Conservation (phyloP, 1,140 invertebrate species). For the Drosophila kurseongensis region DNA sequence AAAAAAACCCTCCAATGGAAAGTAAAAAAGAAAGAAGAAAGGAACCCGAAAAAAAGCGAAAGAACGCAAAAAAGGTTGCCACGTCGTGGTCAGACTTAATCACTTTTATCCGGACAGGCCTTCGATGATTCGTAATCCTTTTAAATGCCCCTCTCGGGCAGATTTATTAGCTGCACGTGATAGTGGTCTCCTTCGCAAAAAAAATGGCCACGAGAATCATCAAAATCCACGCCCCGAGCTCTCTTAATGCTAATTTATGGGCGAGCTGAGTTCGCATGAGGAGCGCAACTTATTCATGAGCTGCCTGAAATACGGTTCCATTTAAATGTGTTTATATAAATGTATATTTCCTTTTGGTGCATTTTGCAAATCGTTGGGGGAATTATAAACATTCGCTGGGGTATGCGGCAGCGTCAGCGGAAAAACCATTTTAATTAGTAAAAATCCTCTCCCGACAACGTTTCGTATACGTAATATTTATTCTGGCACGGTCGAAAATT, state of each 20-base stretch:
- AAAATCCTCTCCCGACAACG: constrained; percentile 39
- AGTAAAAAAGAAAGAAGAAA: constrained; percentile 1
- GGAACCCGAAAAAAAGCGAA: neutral
- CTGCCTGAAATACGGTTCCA: constrained; percentile 55
- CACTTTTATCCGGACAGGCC: constrained; percentile 74
- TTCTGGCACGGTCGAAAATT: constrained; percentile 10
- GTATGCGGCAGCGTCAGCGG: constrained; percentile 48
- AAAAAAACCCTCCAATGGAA: constrained; percentile 12
- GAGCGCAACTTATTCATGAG: constrained; percentile 69
- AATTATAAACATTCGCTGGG: constrained; percentile 48
- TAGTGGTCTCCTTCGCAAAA: constrained; percentile 50
- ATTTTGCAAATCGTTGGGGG: constrained; percentile 64
- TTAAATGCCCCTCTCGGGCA: constrained; percentile 69
- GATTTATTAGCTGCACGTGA: constrained; percentile 81
- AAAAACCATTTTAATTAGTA: constrained; percentile 80
- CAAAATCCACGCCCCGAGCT: constrained; percentile 64
- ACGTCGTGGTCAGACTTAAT: constrained; percentile 71
- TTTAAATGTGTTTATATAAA: constrained; percentile 24
- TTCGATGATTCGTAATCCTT: constrained; percentile 64
- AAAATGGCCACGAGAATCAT: constrained; percentile 34
- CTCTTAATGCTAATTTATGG: constrained; percentile 81
- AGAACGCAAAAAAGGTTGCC: constrained; percentile 41
- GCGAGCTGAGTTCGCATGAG: constrained; percentile 52
- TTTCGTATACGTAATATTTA: constrained; percentile 70
- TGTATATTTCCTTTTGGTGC: constrained; percentile 47